Evolutionary conservation across 2,888 invertebrate species (phyloP).

Genomic region (Ametastegia equiseti): DNA sequence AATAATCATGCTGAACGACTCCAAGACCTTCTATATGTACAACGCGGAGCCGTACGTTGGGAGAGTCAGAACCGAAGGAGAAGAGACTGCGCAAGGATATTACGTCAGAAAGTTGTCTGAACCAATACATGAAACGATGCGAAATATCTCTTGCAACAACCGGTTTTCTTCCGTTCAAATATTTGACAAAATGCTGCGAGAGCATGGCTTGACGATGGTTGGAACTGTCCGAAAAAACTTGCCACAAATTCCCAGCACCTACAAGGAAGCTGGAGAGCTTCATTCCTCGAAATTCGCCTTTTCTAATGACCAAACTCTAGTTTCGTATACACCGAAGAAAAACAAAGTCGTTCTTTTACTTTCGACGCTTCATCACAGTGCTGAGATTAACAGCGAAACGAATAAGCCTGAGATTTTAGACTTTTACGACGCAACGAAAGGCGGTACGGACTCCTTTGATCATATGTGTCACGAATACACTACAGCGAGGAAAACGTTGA

Average conservation of each 20-base stretch:
- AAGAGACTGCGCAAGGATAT: conserved; percentile 37
- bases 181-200: conserved; percentile 27
- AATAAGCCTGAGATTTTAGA: background rate
- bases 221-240: no score
- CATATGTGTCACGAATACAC: no score
- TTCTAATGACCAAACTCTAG: no score
- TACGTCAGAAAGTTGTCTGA: conserved; percentile 46
- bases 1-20: conserved; percentile 65
- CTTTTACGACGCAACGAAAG: conserved; percentile 54
- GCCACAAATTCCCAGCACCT: no score
- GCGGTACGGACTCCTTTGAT: no score
- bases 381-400: background rate
- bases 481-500: background rate
- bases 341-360: conserved; percentile 49
- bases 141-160: conserved; percentile 48
- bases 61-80: conserved; percentile 45
- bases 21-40: conserved; percentile 65
- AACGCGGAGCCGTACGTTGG: conserved; percentile 67
- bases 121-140: no score
- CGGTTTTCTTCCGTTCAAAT: conserved; percentile 48
- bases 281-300: no score
- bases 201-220: conserved; percentile 52
- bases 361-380: conserved; percentile 46
- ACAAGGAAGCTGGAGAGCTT: no score
- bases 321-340: no score